phyloP scores from a whole-genome alignment of 2,797 vertebrate genomes.

The Coluber constrictor region DNA sequence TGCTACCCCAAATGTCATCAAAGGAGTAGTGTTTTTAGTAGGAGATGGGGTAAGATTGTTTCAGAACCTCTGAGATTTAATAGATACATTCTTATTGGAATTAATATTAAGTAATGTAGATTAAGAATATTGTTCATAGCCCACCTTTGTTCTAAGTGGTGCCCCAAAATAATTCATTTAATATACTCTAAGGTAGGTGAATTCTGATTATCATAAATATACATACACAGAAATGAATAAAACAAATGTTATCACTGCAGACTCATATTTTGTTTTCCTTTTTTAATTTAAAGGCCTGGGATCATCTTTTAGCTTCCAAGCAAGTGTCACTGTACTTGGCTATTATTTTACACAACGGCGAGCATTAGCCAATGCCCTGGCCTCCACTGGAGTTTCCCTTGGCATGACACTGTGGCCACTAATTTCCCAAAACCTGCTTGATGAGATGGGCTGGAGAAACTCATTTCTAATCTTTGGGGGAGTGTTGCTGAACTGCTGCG shows the following conservation, averaged over 20 bases:
- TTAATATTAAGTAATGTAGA: neutral
- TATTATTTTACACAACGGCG: constrained; percentile 85
- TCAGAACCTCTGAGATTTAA: neutral
- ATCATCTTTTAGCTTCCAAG: constrained; percentile 91
- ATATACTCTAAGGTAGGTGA: neutral
- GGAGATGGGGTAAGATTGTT: neutral
- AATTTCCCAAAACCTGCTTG: constrained; percentile 83
- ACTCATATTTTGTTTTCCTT: neutral
- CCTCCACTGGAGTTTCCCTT: constrained; percentile 86
- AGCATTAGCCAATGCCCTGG: constrained; percentile 84
- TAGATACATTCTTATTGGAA: neutral
- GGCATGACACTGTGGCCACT: constrained; percentile 84
- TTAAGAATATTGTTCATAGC: neutral
- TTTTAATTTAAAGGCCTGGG: constrained; percentile 80
- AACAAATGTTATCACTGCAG: neutral
- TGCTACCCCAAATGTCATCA: neutral
- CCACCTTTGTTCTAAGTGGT: neutral
- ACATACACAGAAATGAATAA: neutral
- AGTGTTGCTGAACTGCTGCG: constrained; percentile 86
- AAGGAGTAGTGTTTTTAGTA: neutral
- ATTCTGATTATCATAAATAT: neutral
- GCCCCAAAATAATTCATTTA: neutral
- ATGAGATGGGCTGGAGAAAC: constrained; percentile 87
- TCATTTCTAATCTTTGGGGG: constrained; percentile 89
- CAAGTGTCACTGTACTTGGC: constrained; percentile 85